Base-by-base conservation (phyloP, 2,888 invertebrate species). In the Lordiphosa andalusiaca region DNA sequence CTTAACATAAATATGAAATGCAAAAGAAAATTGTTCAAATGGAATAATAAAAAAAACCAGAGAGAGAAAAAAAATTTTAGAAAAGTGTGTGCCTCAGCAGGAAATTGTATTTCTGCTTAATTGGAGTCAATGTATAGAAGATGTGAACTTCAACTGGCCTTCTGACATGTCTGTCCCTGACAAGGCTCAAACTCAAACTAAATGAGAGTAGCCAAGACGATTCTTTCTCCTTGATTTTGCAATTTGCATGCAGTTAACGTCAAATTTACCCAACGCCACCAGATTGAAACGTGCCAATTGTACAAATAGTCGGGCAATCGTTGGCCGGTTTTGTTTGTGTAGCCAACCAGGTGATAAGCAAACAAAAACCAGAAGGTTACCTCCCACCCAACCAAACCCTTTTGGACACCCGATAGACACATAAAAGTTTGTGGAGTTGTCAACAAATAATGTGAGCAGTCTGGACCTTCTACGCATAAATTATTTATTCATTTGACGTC, bases 401-500 rank as follows among this genome's bases (percentile, higher is more conserved):
- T 51, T 58, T 41, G 67, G 56, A 58, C 69, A 59, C 44, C 40
- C 33, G 69, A 53, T 53, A 57, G 9, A 44, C 33, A 59, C 21
- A 21, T 37, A 44, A 23, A 21, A 30, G 10, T 10, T 30, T 3
- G 30, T 30, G 67, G 48, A 58, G 74, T 30, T 41, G 37, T 4
- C 53, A 46, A 50, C 59, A 52, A 67, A 67, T 53, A 63, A 53
- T 56, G 63, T 55, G 35, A 54, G 30, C 51, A 47, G 51, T 65
- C 60, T 58, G 52, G 25, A 56, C 51, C 57, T 63, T 55, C 72
- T 41, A 56, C 61, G 73, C 72, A 82, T 82, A 78, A 84, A 78
- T 84, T 67, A 80, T 84, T 78, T 82, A 80, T 80, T 80, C 84
- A 82, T 84, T 84, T 82, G 70, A 57, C 66, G 75, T 84, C 82